These are phyloP conservation scores for Origma solitaria DNA, from an alignment of 2,113 vertebrate genomes.

Conservation along the genomic window DNA sequence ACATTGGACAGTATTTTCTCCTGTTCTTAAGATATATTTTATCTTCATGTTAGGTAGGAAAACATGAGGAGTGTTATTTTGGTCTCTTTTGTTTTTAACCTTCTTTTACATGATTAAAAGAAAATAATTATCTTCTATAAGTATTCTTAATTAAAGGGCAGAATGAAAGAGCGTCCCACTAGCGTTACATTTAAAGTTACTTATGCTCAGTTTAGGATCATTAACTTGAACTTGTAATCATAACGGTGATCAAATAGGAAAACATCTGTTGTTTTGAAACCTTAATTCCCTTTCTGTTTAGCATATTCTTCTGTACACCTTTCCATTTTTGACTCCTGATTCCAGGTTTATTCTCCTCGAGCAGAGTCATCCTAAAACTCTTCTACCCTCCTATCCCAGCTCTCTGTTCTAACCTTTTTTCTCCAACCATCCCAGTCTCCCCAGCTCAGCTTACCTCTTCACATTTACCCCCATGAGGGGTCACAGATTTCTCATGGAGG, in stretches of 20 bases:
- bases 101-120: background rate
- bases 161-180: background rate
- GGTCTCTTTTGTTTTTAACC: background rate
- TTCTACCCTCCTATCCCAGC: background rate
- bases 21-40: background rate
- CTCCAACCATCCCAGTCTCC: background rate
- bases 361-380: background rate
- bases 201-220: background rate
- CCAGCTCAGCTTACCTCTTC: background rate
- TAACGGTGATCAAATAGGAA: background rate
- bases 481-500: rapidly evolving
- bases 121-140: background rate
- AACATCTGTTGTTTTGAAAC: background rate
- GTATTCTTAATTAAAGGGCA: background rate
- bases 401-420: background rate
- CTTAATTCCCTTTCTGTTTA: background rate
- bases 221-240: background rate
- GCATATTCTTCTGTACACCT: background rate
- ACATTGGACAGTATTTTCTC: background rate
- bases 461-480: background rate
- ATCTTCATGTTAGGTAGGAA: background rate
- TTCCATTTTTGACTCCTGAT: background rate
- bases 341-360: background rate
- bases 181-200: background rate
- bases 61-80: background rate